Evolutionary conservation across 2,797 vertebrate genomes (phyloP), one percentile per base, ranked within the genome.

Genomic region (Hirundo rustica): DNA sequence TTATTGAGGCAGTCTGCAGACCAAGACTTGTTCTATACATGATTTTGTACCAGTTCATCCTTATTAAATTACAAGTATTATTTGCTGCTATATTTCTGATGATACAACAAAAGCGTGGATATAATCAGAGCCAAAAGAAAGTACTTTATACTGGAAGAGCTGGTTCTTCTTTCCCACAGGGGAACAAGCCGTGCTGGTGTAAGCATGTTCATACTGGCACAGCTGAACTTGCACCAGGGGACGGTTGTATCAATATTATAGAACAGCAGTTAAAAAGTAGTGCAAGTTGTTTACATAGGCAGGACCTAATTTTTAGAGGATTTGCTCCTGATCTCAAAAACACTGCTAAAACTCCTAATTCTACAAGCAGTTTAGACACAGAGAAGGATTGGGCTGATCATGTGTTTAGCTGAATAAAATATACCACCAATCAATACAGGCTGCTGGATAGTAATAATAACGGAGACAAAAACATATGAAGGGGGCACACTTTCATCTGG

Each of bases 141-240:
- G 79, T 76, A 48, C 51, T 70, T 71, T 47, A 5, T 88, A 91
- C 92, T 70, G 73, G 95, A 96, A 93, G 65, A 92, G 71, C 91
- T 93, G 84, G 95, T 93, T 96, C 87, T 92, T 48, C 45, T 89
- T 93, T 88, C 75, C 81, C 87, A 85, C 62, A 80, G 50, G 64
- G 64, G 68, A 95, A 74, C 53, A 87, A 80, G 78, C 61, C 86
- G 65, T 3, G 1, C 81, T 91, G 72, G 85, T 75, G 61, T n/a
- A 85, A 85, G 84, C 92, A 82, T 89, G 93, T 93, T 90, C 81
- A 47, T 71, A 91, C 87, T 75, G 58, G 91, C 58, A 76, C 7
- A 85, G 70, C 66, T 88, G 51, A 87, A 86, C 55, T 55, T 1
- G 0, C 34, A 82, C 38, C 7, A 40, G 17, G 45, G 48, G 18